Base-by-base conservation (phyloP, 2,113 vertebrate genomes). In the Miniopterus natalensis region DNA sequence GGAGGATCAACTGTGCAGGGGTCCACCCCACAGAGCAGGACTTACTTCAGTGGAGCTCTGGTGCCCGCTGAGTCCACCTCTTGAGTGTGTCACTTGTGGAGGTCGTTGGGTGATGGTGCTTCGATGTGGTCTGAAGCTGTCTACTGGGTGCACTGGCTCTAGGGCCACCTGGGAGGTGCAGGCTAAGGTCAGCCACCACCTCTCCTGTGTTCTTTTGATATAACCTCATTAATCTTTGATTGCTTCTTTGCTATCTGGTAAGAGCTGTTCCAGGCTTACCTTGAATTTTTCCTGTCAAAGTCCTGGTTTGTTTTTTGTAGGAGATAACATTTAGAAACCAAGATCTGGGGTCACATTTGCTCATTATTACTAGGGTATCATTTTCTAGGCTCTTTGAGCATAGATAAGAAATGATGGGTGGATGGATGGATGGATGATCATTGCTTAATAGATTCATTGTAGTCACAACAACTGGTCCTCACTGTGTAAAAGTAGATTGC, bases 211-310 rank as follows among this genome's bases (percentile, higher is more conserved):
- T 85, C 27, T 80, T 88, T 78, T 80, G 49, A 73, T 20, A 23
- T 55, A 31, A 84, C 49, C 70, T 66, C 31, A 10, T 40, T 92
- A 49, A 63, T 84, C 80, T 95, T 70, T 70, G 4, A 53, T 84
- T 80, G 55, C 79, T 70, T 94, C 88, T 90, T 90, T 96, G 75
- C n/a, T 87, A 12, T 47, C 45, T 95, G 70, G 55, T 53, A 92
- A 70, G 31, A 94, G 59, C 75, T 73, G 31, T 78, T 89, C 31
- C 20, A 83, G 51, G 17, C 59, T 90, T 29, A 84, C 63, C 11
- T 94, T 83, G 47, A 17, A 42, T 42, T 81, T 93, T 92, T 89
- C 23, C 74, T 78, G 9, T 89, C 29, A 73, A 59, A 78, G 36
- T 70, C 29, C 74, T 31, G 3, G 45, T 59, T 79, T 75, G 47